Percentiles rank a stretch among this genome's conserved stretches.
Conservation (phyloP, 2,888 invertebrate species). For the Nebria salina region DNA sequence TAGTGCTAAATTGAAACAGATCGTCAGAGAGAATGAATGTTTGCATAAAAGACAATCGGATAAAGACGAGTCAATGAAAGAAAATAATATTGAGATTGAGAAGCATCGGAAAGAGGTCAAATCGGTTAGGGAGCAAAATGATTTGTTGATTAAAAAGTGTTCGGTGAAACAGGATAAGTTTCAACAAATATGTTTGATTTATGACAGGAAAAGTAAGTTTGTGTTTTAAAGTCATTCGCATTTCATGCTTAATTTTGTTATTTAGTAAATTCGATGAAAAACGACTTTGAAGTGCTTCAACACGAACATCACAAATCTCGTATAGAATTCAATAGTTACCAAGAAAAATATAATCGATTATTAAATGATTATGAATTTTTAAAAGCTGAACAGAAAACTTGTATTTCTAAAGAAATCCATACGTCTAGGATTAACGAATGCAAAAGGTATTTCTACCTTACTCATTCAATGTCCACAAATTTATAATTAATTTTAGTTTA, state of each 20-base stretch:
- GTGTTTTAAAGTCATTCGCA: background rate
- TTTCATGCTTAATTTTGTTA: constrained; percentile 51
- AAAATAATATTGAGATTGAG: constrained; percentile 62
- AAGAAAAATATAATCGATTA: constrained; percentile 69
- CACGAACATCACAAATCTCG: constrained; percentile 70
- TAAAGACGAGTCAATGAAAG: constrained; percentile 60
- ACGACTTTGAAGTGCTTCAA: constrained; percentile 73
- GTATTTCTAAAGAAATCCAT: constrained; percentile 73
- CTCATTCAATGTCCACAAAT: too few species aligned
- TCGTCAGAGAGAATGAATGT: constrained; percentile 75
- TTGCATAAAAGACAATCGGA: constrained; percentile 67
- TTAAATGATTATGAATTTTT: constrained; percentile 66
- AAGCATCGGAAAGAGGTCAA: constrained; percentile 61
- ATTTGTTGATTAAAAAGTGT: constrained; percentile 69
- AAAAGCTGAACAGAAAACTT: constrained; percentile 65
- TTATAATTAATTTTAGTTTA: constrained; percentile 63
- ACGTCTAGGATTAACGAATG: constrained; percentile 77
- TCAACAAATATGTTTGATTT: constrained; percentile 77
- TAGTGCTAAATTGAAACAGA: constrained; percentile 75
- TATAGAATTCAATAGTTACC: constrained; percentile 68
- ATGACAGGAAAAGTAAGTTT: constrained; percentile 75
- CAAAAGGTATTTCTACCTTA: constrained; percentile 65
- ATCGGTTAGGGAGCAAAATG: constrained; percentile 58
- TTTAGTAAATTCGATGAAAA: constrained; percentile 70
- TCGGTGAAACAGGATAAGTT: constrained; percentile 77